Conservation (phyloP, 2,113 vertebrate species). For the Heliornis fulica region DNA sequence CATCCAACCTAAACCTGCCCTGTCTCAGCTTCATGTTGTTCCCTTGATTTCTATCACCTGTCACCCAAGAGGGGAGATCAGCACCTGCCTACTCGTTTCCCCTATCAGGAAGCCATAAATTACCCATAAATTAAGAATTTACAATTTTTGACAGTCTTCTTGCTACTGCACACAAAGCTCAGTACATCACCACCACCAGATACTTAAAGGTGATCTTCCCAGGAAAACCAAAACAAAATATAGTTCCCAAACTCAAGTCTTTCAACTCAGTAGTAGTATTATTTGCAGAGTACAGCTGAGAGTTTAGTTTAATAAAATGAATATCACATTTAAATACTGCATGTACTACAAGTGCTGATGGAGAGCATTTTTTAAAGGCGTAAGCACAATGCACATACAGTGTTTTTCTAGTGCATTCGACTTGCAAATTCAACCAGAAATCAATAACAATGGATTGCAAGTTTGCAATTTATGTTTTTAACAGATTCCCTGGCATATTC, state of each 20-base stretch:
- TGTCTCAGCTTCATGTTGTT: too few relatives aligned
- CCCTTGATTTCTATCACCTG: too few relatives aligned
- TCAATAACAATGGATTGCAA: constrained; percentile 62
- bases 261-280: background rate
- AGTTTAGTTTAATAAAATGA: constrained; percentile 62
- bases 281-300: constrained; percentile 21
- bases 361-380: constrained; percentile 43
- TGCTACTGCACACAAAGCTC: background rate
- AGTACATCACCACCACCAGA: background rate
- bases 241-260: background rate
- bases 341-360: constrained; percentile 60
- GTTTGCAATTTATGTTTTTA: constrained; percentile 59
- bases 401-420: constrained; percentile 56
- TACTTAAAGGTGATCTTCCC: background rate
- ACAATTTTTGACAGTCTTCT: background rate
- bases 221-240: background rate
- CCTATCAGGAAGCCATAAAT: background rate
- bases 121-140: background rate
- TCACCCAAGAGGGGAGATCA: too few relatives aligned
- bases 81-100: too few relatives aligned
- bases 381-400: constrained; percentile 47
- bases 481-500: constrained; percentile 35
- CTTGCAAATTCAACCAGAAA: constrained; percentile 70
- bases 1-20: too few relatives aligned
- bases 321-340: constrained; percentile 51